Conservation (phyloP, 2,888 invertebrate genomes). For the Arge pagana region DNA sequence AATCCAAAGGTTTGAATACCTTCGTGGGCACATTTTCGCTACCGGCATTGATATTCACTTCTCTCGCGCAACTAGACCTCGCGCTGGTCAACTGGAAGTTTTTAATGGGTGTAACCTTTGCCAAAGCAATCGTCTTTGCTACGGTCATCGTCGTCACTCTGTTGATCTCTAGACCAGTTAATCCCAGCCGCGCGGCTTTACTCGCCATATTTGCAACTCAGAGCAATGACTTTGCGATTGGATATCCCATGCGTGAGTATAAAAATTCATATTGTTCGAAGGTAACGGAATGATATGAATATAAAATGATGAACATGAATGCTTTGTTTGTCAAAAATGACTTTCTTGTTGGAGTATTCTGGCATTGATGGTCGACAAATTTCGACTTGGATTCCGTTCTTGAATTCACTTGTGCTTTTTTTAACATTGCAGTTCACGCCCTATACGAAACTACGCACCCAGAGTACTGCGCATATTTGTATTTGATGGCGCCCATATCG, state of each 20-base stretch:
- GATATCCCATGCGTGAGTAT: constrained; percentile 87
- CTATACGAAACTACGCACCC: constrained; percentile 85
- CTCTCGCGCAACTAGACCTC: constrained; percentile 83
- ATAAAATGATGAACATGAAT: constrained; percentile 4
- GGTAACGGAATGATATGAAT: no score
- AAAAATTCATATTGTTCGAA: no score
- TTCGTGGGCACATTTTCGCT: constrained; percentile 94
- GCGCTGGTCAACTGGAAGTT: constrained; percentile 89
- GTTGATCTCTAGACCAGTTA: constrained; percentile 77
- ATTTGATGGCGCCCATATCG: constrained; percentile 93
- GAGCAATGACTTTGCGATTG: constrained; percentile 96
- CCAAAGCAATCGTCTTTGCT: constrained; percentile 85
- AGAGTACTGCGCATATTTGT: constrained; percentile 87
- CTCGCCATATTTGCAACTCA: constrained; percentile 95
- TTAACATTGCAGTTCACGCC: constrained; percentile 75
- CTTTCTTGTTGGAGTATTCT: constrained; percentile 13
- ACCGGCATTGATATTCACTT: constrained; percentile 89
- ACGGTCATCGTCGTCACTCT: constrained; percentile 77
- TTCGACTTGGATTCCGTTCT: not conserved
- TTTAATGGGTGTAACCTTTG: constrained; percentile 79
- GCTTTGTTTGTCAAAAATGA: not conserved
- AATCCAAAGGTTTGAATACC: constrained; percentile 87
- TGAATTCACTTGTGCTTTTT: constrained; percentile 3
- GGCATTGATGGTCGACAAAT: no score
- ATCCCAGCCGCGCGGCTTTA: constrained; percentile 84